Evolutionary conservation across 2,888 invertebrate species (phyloP), one percentile per base, ranked within the genome.

Genomic region (Strigamia maritima): DNA sequence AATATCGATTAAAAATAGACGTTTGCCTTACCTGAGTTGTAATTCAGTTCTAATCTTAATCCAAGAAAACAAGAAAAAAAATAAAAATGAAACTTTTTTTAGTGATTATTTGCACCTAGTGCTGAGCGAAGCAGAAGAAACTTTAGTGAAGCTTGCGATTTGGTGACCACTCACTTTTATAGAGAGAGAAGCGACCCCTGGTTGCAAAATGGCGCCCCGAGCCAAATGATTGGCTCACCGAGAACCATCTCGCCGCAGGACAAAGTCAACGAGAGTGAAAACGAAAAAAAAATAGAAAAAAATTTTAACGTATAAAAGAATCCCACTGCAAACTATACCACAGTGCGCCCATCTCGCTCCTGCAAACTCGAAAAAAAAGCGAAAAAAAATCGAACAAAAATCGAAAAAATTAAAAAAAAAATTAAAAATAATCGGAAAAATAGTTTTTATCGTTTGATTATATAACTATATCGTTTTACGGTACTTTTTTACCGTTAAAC

Each of bases 141-240:
- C 65, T 65, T 65, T 65, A 65, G 65, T 65, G 65, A 65, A 28
- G 65, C 65, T 26, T 10, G 65, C 26, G 65, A 65, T 65, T 65
- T 65, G 65, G 65, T 65, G 65, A 65, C 65, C 65, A 65, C 65
- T 65, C 65, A 65, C 65, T 65, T 65, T 65, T 65, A 65, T 65
- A 65, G 65, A 65, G 65, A 65, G 65, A 65, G 65, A 65, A 65
- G 65, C 65, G 65, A 65, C 65, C 65, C 65, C 65, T 65, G 65
- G 65, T 65, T 65, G 65, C 65, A 65, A 65, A 65, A 65, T 65
- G 65, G 65, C 65, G 65, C 65, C 65, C 14, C 65, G 65, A 65
- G 65, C 65, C 24, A 24, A 65, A 24, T 16, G 65, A 65, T 65
- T 65, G 65, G 65, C 65, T 65, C 65, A 26, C 26, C 7, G 24